These are phyloP conservation scores for Callospermophilus lateralis DNA, from an alignment of 2,113 vertebrate genomes.

Conservation along the genomic window DNA sequence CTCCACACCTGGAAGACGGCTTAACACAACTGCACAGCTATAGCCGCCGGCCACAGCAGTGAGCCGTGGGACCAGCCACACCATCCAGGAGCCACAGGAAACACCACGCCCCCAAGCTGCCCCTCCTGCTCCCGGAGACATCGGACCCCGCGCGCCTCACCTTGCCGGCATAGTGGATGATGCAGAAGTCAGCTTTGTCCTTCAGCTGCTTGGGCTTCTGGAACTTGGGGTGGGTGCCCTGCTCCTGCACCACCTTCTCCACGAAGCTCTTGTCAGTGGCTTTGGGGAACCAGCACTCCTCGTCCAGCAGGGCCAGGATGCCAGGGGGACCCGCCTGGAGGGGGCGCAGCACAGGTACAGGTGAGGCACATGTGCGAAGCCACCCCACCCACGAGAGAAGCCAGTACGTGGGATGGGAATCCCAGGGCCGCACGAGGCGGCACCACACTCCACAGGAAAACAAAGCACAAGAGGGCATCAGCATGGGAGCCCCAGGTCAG, in stretches of 20 bases:
- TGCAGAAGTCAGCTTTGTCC: constrained; percentile 98
- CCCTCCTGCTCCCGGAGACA: background rate
- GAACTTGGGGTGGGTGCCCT: constrained; percentile 97
- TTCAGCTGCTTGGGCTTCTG: constrained; percentile 99
- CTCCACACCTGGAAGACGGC: fast-evolving
- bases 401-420: background rate
- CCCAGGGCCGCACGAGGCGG: background rate
- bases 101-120: too few species aligned
- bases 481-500: background rate
- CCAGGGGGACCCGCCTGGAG: constrained; percentile 96
- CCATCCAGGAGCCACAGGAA: too few species aligned
- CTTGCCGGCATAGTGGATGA: constrained; percentile 99
- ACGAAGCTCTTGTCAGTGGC: constrained; percentile 99
- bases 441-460: background rate
- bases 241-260: constrained; percentile 98
- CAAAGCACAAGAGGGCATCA: background rate
- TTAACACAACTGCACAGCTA: too few species aligned
- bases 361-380: background rate
- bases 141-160: constrained; percentile 81
- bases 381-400: fast-evolving
- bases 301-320: constrained; percentile 96
- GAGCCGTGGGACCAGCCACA: too few species aligned
- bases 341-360: background rate
- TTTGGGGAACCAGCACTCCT: constrained; percentile 99
- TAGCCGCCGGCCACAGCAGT: too few species aligned